Evolutionary conservation across 92 coral and sea anemone species (phyloP), one percentile per base, ranked within the genome.

Genomic region (Nematostella vectensis): DNA sequence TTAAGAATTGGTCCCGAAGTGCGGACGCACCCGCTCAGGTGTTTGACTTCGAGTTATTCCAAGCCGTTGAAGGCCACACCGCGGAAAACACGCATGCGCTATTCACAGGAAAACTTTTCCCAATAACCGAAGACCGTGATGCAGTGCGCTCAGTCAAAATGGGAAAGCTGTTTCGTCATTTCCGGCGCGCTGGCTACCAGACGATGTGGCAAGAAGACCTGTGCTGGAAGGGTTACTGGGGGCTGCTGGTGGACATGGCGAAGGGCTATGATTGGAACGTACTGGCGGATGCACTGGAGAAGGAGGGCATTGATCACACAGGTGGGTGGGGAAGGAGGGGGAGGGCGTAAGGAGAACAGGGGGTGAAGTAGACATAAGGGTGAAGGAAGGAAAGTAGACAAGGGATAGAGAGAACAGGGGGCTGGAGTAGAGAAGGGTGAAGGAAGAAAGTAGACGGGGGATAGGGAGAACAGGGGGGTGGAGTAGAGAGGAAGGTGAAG

Each of bases 11-110:
- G 80, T 49, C 72, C 4, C 47, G n/a, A 10, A 38, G 45, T 24
- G 29, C 18, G 26, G 10, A 50, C 42, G 65, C 70, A 15, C 81
- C 85, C 4, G 77, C 94, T 16, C 55, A 31, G 2, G 83, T 85
- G 9, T 85, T 75, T 47, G 94, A 85, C 57, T 85, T 85, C 25
- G 94, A 85, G 66, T 66, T 85, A 57, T 85, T 85, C 38, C 94
- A 85, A 65, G 88, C 94, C 2, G 83, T 85, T 15, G 87, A 85
- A 26, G 94, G 94, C 3, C 94, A 85, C 72, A 85, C 94, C 0
- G 81, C 88, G 18, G 83, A 84, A 3, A 84, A 84, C 30, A 82
- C 80, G 49, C 94, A 84, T 23, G 80, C 87, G 48, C 66, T 85
- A 37, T 85, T 85, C 31, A 85, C 88, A 4, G 94, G 94, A 0